A percentile compares a stretch with the other conserved stretches of the same genome.
phyloP scores from a whole-genome alignment of 92 coral and sea anemone genomes.

The Epizoanthus scotinus region DNA sequence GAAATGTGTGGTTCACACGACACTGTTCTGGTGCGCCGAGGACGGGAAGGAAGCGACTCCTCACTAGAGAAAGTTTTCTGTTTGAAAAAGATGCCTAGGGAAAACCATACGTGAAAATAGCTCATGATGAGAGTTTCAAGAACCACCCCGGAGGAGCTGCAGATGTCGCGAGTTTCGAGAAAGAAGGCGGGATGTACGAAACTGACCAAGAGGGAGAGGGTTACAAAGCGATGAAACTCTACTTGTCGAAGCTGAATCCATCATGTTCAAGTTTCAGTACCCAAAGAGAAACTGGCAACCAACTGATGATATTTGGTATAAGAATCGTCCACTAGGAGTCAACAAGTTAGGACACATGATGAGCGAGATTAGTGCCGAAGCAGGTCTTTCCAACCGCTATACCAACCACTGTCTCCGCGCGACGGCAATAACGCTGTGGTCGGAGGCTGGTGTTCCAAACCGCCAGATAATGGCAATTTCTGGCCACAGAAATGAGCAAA shows the following conservation, averaged over 20 bases:
- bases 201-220: conserved; percentile 45
- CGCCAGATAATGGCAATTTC: no score
- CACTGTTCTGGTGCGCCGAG: conserved; percentile 58
- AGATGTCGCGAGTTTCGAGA: conserved; percentile 33
- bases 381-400: no score
- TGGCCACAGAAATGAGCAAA: not conserved
- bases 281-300: no score
- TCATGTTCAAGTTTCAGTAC: no score
- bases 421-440: no score
- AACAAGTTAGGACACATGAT: no score
- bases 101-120: conserved; percentile 13
- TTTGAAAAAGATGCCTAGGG: conserved; percentile 35
- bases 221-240: conserved; percentile 14
- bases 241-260: not conserved
- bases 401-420: conserved; percentile 15
- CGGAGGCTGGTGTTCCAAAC: no score
- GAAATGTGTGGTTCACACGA: conserved; percentile 59
- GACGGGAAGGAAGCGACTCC: conserved; percentile 50
- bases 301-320: no score
- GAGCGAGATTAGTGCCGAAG: no score
- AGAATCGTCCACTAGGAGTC: conserved; percentile 11
- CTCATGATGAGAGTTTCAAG: conserved; percentile 46
- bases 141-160: conserved; percentile 48
- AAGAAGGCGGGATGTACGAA: conserved; percentile 51
- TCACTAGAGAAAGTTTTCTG: conserved; percentile 45